Percentiles rank a stretch among this genome's conserved stretches.
Evolutionary conservation across 2,797 vertebrate species (phyloP).

Genomic region (Mormyrops attenuatus): DNA sequence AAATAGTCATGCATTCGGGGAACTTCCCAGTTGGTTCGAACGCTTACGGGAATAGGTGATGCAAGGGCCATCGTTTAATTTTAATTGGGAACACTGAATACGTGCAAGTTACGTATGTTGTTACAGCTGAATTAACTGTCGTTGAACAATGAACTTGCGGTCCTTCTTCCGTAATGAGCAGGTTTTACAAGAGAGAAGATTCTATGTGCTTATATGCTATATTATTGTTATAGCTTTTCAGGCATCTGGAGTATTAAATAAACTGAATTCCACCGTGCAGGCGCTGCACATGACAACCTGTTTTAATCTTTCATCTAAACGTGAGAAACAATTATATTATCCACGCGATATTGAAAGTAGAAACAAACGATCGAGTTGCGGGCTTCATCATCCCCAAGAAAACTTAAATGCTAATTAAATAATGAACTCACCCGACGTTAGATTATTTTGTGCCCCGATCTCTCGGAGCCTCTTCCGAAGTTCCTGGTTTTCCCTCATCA

Average conservation of each 20-base stretch:
- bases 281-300: not conserved
- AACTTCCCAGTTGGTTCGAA: no score
- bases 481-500: constrained; percentile 19
- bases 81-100: no score
- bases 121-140: no score
- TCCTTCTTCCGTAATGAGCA: no score
- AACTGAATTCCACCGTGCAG: not conserved
- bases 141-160: no score
- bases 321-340: not conserved
- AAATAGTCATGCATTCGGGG: no score
- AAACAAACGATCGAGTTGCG: not conserved
- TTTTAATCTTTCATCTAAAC: not conserved
- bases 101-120: no score
- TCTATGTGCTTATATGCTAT: no score
- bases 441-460: not conserved
- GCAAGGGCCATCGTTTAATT: no score
- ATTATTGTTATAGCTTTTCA: no score
- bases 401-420: not conserved
- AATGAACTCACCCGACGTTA: not conserved
- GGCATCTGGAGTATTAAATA: not conserved
- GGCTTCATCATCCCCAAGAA: not conserved
- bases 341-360: not conserved
- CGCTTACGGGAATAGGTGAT: no score
- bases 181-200: no score
- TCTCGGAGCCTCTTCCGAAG: constrained; percentile 19